These are phyloP conservation scores for Thymelicus acteon DNA, from an alignment of 2,888 invertebrate genomes.

Conservation along the genomic window DNA sequence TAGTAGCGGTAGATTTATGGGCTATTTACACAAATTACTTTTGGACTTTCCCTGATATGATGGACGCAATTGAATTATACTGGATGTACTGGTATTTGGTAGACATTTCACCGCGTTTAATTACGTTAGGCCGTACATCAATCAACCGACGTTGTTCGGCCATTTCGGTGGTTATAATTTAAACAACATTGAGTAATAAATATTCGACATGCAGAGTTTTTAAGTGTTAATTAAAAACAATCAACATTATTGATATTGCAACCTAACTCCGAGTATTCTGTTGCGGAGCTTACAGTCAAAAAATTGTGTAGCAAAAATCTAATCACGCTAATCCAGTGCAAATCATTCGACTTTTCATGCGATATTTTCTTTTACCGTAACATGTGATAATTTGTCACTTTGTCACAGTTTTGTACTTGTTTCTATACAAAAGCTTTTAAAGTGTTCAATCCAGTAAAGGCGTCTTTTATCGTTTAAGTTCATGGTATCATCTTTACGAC, in stretches of 20 bases:
- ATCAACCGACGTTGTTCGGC: background rate
- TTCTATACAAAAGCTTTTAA: background rate
- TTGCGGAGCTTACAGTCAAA: too few species aligned
- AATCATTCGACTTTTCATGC: too few species aligned
- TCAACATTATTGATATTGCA: too few species aligned
- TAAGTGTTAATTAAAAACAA: background rate
- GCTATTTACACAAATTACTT: constrained; percentile 38
- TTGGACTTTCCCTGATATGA: constrained; percentile 32
- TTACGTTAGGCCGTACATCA: constrained; percentile 2
- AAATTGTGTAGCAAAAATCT: too few species aligned
- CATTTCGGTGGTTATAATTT: constrained; percentile 1
- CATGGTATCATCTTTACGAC: background rate
- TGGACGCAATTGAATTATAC: constrained; percentile 22
- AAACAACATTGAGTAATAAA: too few species aligned
- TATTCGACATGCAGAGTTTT: background rate
- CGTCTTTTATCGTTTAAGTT: background rate
- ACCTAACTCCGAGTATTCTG: too few species aligned
- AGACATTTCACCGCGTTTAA: constrained; percentile 2
- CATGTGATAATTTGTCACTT: background rate
- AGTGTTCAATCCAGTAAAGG: background rate
- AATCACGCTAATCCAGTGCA: too few species aligned
- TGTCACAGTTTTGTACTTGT: background rate
- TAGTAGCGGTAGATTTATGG: constrained; percentile 37
- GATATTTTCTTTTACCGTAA: too few species aligned
- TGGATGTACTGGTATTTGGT: background rate